Evolutionary conservation across 2,113 vertebrate species (phyloP).

Genomic region (Syngnathus floridae): DNA sequence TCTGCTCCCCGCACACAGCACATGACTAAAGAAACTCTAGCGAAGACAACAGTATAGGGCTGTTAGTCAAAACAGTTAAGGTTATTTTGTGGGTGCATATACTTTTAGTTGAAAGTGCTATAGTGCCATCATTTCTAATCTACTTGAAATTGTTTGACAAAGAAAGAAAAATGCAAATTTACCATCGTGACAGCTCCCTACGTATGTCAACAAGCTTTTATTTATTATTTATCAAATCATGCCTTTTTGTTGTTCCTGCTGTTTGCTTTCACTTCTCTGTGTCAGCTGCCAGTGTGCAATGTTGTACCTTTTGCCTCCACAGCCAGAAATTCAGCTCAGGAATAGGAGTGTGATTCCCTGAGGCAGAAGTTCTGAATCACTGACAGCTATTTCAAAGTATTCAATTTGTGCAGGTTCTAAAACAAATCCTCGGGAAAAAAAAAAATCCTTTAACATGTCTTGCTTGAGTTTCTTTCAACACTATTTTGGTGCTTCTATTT

Average conservation of each 20-base stretch:
- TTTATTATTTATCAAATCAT: conserved; percentile 28
- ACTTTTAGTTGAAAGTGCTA: background rate
- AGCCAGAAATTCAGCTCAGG: conserved; percentile 46
- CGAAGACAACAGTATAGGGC: conserved; percentile 44
- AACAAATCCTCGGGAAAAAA: conserved; percentile 51
- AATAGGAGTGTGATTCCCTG: conserved; percentile 56
- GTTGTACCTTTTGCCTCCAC: conserved; percentile 42
- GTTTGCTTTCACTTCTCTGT: conserved; percentile 32
- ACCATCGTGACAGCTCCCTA: conserved; percentile 29
- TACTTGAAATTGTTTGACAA: conserved; percentile 18
- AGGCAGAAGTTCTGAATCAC: conserved; percentile 55
- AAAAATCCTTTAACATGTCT: conserved; percentile 39
- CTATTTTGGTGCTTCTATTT: conserved; percentile 52
- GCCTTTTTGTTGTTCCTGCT: conserved; percentile 4
- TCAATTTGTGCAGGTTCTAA: conserved; percentile 63
- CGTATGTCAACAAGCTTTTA: conserved; percentile 2
- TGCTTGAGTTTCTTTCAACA: conserved; percentile 46
- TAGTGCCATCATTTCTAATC: conserved; percentile 3
- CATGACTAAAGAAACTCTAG: conserved; percentile 45
- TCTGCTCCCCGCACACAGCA: conserved; percentile 45
- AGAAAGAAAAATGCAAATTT: conserved; percentile 30
- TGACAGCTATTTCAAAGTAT: conserved; percentile 64
- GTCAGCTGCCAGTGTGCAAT: conserved; percentile 27
- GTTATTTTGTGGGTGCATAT: conserved; percentile 37
- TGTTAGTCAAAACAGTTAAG: conserved; percentile 49